Conservation (phyloP, 2,113 vertebrate genomes). For the Psittacula cyanocephala region DNA sequence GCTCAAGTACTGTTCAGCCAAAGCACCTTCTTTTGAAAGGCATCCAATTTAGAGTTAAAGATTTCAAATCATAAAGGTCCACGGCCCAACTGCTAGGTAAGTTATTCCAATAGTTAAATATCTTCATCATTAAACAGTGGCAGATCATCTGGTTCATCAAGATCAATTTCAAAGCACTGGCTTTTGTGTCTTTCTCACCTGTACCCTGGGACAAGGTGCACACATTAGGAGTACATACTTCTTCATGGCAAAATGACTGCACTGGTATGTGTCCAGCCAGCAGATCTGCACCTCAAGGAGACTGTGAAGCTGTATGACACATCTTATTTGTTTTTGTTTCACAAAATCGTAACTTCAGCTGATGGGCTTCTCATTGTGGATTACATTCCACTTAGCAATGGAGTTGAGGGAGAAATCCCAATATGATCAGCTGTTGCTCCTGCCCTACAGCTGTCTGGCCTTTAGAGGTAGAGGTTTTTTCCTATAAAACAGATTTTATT, state of each 20-base stretch:
- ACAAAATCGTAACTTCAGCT: neutral
- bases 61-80: neutral
- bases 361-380: neutral
- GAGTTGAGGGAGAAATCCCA: neutral
- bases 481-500: neutral
- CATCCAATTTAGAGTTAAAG: neutral
- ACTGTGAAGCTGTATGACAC: neutral
- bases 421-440: neutral
- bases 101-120: neutral
- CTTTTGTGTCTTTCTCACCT: neutral
- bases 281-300: neutral
- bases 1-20: neutral
- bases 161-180: neutral
- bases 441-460: neutral
- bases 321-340: conserved; percentile 4
- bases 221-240: neutral
- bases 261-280: neutral
- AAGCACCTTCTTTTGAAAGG: neutral
- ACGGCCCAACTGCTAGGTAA: neutral
- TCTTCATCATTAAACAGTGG: neutral
- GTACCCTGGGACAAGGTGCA: neutral
- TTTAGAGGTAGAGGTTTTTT: neutral
- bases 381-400: neutral
- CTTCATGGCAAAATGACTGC: neutral
- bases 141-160: neutral